Conservation (phyloP, 2,888 invertebrate species). For the Mythimna loreyi region DNA sequence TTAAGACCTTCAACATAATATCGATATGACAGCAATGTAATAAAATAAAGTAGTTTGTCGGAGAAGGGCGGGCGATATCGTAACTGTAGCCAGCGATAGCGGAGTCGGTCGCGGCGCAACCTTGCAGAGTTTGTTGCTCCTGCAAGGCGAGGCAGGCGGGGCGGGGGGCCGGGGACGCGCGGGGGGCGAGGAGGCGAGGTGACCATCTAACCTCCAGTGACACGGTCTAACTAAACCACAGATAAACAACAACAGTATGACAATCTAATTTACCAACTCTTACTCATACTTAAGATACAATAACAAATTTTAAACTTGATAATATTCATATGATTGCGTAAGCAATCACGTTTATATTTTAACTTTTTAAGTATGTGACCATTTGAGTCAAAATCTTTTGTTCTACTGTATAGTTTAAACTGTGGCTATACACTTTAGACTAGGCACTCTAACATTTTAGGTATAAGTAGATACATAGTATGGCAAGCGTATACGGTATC, state of each 20-base stretch:
- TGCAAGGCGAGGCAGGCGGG: conserved; percentile 66
- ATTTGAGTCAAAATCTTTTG: conserved; percentile 32
- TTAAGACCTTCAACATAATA: conserved; percentile 82
- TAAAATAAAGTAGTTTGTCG: conserved; percentile 85
- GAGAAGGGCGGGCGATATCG: conserved; percentile 89
- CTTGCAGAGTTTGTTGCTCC: conserved; percentile 90
- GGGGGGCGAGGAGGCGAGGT: conserved; percentile 44
- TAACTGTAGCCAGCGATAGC: conserved; percentile 86
- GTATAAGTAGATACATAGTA: conserved; percentile 4
- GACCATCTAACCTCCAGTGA: conserved; percentile 82
- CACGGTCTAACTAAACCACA: conserved; percentile 77
- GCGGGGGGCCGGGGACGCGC: conserved; percentile 60
- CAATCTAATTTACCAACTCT: conserved; percentile 52
- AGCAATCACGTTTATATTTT: conserved; percentile 17
- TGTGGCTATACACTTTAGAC: conserved; percentile 26
- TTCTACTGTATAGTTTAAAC: conserved; percentile 37
- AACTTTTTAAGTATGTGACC: conserved; percentile 6
- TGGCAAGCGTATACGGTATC: not conserved
- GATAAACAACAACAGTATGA: conserved; percentile 66
- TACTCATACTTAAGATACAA: conserved; percentile 24
- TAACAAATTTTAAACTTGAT: conserved; percentile 17
- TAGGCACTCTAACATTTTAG: conserved; percentile 9
- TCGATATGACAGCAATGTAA: conserved; percentile 84
- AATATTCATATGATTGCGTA: no score
- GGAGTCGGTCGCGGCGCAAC: conserved; percentile 84